Conservation (phyloP, 2,797 vertebrate genomes). For the Oreonectes daqikongensis region DNA sequence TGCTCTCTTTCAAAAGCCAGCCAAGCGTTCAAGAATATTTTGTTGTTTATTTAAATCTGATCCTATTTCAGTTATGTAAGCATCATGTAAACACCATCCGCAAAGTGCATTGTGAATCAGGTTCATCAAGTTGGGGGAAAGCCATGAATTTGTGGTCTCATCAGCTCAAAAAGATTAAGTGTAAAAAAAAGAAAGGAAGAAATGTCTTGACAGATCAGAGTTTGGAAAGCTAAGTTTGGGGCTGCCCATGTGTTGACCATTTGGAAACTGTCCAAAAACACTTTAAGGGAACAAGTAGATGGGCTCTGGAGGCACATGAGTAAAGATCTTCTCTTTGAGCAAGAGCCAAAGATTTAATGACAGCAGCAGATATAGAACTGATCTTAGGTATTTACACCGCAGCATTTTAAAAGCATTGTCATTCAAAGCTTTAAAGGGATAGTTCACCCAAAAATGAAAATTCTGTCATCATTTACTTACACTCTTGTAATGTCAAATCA, state of each 20-base stretch:
- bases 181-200: not conserved
- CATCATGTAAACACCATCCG: not conserved
- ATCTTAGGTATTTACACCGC: conserved; percentile 13
- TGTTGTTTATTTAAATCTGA: not conserved
- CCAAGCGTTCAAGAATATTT: no score
- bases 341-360: not conserved
- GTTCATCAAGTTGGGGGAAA: no score
- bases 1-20: no score
- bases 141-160: not conserved
- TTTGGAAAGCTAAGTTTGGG: conserved; percentile 86
- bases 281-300: conserved; percentile 78
- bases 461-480: no score
- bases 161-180: not conserved
- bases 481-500: no score
- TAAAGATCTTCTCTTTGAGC: not conserved
- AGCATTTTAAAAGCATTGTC: no score
- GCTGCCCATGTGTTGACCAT: conserved; percentile 69
- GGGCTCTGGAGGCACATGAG: conserved; percentile 26
- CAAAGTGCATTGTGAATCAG: no score
- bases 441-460: no score
- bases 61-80: not conserved
- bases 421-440: no score
- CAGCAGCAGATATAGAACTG: not conserved
- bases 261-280: conserved; percentile 74
- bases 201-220: conserved; percentile 59